These are phyloP conservation scores for Podotricha telesiphe DNA, from an alignment of 2,888 invertebrate species.

Conservation along the genomic window DNA sequence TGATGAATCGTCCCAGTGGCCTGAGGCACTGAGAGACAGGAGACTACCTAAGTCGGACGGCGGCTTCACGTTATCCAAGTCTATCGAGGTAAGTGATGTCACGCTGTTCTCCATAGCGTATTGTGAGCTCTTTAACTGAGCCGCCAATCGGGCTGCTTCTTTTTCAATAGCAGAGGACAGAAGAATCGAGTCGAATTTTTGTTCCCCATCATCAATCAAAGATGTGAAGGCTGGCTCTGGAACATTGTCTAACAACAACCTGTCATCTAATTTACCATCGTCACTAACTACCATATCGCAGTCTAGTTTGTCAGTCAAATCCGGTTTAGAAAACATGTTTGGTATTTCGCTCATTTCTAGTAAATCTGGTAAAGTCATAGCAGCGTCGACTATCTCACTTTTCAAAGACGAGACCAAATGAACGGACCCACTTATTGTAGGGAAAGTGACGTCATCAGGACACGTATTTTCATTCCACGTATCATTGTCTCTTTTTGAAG, in stretches of 20 bases:
- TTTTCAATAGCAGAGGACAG: conserved; percentile 89
- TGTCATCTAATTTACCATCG: conserved; percentile 48
- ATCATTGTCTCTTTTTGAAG: conserved; percentile 72
- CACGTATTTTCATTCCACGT: conserved; percentile 93
- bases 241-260: conserved; percentile 56
- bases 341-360: conserved; percentile 68
- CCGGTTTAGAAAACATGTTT: conserved; percentile 63
- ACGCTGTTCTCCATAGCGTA: conserved; percentile 83
- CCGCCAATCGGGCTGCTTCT: conserved; percentile 88
- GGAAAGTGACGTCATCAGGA: conserved; percentile 91
- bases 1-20: conserved; percentile 77
- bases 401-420: conserved; percentile 88
- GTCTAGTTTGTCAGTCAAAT: conserved; percentile 69
- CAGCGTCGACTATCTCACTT: conserved; percentile 80
- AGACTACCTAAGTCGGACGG: conserved; percentile 90
- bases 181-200: conserved; percentile 84
- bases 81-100: conserved; percentile 85
- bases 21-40: conserved; percentile 79
- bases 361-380: conserved; percentile 67
- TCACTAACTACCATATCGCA: conserved; percentile 50
- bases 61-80: conserved; percentile 89
- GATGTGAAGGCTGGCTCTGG: conserved; percentile 70
- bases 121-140: conserved; percentile 64
- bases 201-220: conserved; percentile 77
- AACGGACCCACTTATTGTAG: conserved; percentile 90